These are phyloP conservation scores for Hemibagrus wyckioides DNA, from an alignment of 2,113 vertebrate genomes.

Conservation along the genomic window DNA sequence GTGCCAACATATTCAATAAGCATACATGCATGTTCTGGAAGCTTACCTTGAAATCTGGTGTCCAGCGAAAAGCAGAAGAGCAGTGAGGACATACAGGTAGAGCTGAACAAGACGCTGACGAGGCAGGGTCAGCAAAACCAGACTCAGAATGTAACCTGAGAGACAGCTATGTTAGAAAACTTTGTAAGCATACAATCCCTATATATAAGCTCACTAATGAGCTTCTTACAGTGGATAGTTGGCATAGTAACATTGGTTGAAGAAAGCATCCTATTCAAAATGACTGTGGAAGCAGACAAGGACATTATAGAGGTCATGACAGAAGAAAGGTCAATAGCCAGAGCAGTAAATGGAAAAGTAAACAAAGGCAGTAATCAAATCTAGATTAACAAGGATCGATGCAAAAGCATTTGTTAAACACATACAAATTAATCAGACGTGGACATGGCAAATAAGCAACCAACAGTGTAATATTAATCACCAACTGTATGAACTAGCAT, in stretches of 20 bases:
- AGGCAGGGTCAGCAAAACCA: slow-evolving; percentile 93
- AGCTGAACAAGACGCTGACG: slow-evolving; percentile 96
- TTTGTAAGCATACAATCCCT: slow-evolving; percentile 15
- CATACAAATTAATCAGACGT: background rate
- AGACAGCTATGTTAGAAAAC: slow-evolving; percentile 18
- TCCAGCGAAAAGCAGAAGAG: slow-evolving; percentile 91
- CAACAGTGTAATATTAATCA: background rate
- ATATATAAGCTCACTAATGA: slow-evolving; percentile 1
- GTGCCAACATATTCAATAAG: background rate
- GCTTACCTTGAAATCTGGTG: slow-evolving; percentile 95
- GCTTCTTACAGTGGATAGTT: background rate
- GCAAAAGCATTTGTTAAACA: background rate
- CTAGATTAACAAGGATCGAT: background rate
- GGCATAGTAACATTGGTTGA: background rate
- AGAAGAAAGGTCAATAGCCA: background rate
- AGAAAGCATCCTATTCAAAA: background rate
- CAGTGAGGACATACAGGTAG: slow-evolving; percentile 94
- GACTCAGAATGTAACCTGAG: slow-evolving; percentile 93
- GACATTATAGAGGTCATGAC: background rate
- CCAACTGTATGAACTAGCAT: background rate
- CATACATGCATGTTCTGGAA: background rate
- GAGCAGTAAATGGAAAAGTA: background rate
- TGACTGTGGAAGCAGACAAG: background rate
- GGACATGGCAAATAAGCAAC: background rate
- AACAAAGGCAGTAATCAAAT: background rate